A percentile compares a stretch with the other conserved stretches of the same genome.
phyloP scores from a whole-genome alignment of 2,113 vertebrate genomes.

The Actenoides lindsayi region DNA sequence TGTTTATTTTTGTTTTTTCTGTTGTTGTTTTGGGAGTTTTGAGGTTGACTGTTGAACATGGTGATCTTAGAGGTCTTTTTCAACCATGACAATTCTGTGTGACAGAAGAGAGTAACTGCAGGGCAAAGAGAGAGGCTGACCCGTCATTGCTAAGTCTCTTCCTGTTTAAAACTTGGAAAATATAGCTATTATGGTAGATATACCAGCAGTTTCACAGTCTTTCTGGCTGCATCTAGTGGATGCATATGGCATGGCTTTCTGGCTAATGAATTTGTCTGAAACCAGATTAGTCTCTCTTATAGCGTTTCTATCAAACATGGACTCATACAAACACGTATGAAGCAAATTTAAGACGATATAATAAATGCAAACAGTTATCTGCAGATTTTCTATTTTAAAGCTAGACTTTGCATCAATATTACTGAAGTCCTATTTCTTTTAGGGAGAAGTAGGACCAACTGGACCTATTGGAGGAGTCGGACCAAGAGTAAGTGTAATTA shows the following conservation, averaged over 20 bases:
- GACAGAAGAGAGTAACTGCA: background rate
- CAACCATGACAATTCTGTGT: too few relatives aligned
- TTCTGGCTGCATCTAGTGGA: background rate
- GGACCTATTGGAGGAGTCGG: slow-evolving; percentile 87
- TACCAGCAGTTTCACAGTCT: background rate
- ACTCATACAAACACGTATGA: background rate
- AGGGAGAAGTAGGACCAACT: slow-evolving; percentile 92
- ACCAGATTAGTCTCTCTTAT: background rate
- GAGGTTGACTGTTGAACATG: too few relatives aligned
- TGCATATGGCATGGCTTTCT: background rate
- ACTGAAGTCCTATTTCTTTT: slow-evolving; percentile 45
- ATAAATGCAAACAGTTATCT: background rate
- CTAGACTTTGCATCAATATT: background rate
- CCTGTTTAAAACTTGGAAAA: background rate
- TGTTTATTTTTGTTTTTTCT: too few relatives aligned
- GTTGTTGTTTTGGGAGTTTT: too few relatives aligned
- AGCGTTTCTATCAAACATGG: background rate
- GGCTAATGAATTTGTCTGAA: background rate
- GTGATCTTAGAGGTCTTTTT: too few relatives aligned
- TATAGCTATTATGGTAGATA: background rate
- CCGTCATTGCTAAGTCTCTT: background rate
- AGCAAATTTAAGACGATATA: background rate
- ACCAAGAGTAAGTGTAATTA: slow-evolving; percentile 82
- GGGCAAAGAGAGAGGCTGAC: background rate
- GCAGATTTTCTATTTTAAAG: background rate